Percentiles rank a stretch among this genome's conserved stretches.
Conservation (phyloP, 2,888 invertebrate genomes). For the Pseudoips prasinana region DNA sequence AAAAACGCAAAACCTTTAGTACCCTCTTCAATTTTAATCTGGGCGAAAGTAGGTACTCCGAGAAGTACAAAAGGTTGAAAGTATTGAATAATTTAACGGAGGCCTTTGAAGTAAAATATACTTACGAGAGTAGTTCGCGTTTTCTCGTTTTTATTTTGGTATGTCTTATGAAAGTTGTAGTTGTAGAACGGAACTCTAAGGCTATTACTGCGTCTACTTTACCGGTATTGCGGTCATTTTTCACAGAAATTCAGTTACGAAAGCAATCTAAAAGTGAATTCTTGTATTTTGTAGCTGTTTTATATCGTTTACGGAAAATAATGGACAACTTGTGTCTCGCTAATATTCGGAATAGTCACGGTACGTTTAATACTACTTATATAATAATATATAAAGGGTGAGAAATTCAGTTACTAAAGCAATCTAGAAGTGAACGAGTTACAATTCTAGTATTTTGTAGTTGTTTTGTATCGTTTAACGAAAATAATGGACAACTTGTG, state of each 20-base stretch:
- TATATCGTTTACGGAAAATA: too few species aligned
- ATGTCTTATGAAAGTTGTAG: background rate
- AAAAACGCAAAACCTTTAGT: constrained; percentile 3
- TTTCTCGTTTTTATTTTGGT: constrained; percentile 4
- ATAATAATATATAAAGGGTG: too few species aligned
- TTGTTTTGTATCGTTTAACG: too few species aligned
- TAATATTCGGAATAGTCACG: too few species aligned
- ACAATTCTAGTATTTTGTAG: too few species aligned
- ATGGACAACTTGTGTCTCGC: too few species aligned
- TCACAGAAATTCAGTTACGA: constrained; percentile 1
- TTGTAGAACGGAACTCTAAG: constrained; percentile 1
- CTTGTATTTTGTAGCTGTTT: too few species aligned
- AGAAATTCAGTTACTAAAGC: too few species aligned
- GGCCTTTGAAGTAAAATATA: constrained; percentile 12
- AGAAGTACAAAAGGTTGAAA: constrained; percentile 9
- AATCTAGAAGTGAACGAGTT: too few species aligned
- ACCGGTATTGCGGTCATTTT: constrained; percentile 3
- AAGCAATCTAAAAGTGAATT: background rate
- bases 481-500: too few species aligned
- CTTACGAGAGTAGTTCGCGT: constrained; percentile 7
- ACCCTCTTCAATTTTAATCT: constrained; percentile 20
- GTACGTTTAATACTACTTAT: too few species aligned
- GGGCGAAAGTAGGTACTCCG: constrained; percentile 2
- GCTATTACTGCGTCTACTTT: constrained; percentile 1
- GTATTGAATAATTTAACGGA: constrained; percentile 22